Evolutionary conservation across 23 tunicate species (phyloP).

Genomic region (Halocynthia roretzi): DNA sequence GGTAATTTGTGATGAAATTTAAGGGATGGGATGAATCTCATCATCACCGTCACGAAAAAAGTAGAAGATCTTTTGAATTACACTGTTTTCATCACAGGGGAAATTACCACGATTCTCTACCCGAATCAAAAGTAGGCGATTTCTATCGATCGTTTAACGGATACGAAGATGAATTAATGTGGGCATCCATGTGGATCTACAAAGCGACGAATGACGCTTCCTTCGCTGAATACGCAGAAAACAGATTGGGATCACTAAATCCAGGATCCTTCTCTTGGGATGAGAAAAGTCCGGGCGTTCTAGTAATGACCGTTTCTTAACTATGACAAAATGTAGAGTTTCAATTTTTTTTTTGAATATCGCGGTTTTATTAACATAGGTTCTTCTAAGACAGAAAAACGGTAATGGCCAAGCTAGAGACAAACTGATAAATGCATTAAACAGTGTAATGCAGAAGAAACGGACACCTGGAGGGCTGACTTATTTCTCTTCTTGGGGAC

Average conservation of each 20-base stretch:
- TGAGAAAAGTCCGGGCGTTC: constrained; percentile 78
- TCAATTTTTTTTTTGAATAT: not conserved
- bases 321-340: not conserved
- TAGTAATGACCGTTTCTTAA: constrained; percentile 30
- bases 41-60: not conserved
- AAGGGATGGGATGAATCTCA: not conserved
- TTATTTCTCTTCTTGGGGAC: constrained; percentile 64
- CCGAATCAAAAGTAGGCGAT: constrained; percentile 10
- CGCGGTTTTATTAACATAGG: not conserved
- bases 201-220: constrained; percentile 37
- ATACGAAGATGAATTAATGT: constrained; percentile 76
- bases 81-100: constrained; percentile 1
- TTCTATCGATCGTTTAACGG: constrained; percentile 72
- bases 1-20: not conserved
- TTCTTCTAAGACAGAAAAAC: constrained; percentile 24
- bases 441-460: constrained; percentile 12
- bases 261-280: constrained; percentile 82
- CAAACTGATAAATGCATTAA: constrained; percentile 14
- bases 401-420: constrained; percentile 22
- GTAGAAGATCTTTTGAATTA: not conserved
- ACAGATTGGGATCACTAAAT: constrained; percentile 3
- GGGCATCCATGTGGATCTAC: constrained; percentile 82
- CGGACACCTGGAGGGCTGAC: constrained; percentile 78
- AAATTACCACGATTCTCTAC: constrained; percentile 8
- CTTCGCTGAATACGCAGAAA: constrained; percentile 17